Evolutionary conservation across 1,140 invertebrate genomes (phyloP).

Genomic region (Drosophila elegans): DNA sequence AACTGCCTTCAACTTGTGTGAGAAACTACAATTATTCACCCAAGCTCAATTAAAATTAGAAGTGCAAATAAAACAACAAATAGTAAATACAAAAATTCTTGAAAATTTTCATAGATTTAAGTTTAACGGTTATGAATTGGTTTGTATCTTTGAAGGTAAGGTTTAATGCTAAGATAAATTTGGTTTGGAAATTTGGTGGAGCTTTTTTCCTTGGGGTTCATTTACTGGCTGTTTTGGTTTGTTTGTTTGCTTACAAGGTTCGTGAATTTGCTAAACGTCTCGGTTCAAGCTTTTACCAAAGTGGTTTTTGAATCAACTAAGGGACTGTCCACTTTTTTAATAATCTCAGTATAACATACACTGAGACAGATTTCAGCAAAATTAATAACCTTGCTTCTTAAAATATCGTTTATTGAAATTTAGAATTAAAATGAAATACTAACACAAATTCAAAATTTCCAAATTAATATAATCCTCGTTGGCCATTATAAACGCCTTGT

Average conservation of each 20-base stretch:
- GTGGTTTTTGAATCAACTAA: not conserved
- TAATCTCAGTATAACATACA: not conserved
- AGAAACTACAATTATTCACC: slow-evolving; percentile 3
- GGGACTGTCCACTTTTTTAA: not conserved
- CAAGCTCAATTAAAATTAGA: not conserved
- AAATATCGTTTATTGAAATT: slow-evolving; percentile 2
- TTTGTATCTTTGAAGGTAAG: not conserved
- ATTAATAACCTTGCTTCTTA: not conserved
- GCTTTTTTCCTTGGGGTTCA: not conserved
- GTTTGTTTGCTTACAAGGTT: not conserved
- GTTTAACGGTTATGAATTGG: not conserved
- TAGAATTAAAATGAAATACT: no score
- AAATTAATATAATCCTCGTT: slow-evolving; percentile 65
- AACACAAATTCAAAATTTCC: slow-evolving; percentile 50
- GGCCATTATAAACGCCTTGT: slow-evolving; percentile 65
- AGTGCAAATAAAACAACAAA: no score
- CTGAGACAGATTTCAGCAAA: not conserved
- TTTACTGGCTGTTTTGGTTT: not conserved
- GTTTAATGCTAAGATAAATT: not conserved
- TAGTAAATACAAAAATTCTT: no score
- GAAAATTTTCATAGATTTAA: not conserved
- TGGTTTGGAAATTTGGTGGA: not conserved
- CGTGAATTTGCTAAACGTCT: not conserved
- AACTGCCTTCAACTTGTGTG: slow-evolving; percentile 12
- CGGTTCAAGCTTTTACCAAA: not conserved